phyloP scores from a whole-genome alignment of 2,797 vertebrate species.

The Chaetophractus vellerosus region DNA sequence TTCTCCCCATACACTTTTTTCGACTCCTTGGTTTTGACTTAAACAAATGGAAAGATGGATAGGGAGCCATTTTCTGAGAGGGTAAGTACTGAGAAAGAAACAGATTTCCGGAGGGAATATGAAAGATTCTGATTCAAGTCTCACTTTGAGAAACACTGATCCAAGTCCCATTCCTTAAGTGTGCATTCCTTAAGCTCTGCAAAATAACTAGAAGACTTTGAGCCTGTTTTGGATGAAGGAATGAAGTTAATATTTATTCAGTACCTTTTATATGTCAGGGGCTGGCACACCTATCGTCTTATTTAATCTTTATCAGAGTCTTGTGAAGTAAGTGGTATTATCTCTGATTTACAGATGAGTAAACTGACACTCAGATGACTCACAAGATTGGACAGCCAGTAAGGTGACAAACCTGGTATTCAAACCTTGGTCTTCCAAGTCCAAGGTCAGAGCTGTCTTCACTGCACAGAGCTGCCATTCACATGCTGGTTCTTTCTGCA shows the following conservation, averaged over 20 bases:
- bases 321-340: background rate
- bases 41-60: background rate
- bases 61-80: background rate
- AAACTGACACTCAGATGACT: background rate
- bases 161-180: background rate
- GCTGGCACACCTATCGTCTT: background rate
- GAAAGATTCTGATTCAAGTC: slow-evolving; percentile 24
- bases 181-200: background rate
- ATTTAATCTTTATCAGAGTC: background rate
- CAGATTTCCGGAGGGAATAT: background rate
- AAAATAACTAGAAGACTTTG: background rate
- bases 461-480: background rate
- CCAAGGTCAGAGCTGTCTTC: background rate
- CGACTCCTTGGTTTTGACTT: background rate
- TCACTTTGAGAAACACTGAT: background rate
- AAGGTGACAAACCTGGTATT: background rate
- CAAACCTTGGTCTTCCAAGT: background rate
- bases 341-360: background rate
- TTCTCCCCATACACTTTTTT: no score
- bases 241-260: background rate
- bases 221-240: background rate
- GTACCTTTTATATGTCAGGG: background rate
- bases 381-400: background rate
- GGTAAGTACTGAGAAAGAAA: background rate
- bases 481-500: background rate